Conservation (phyloP, 1,140 invertebrate genomes). For the Telenomus remus region DNA sequence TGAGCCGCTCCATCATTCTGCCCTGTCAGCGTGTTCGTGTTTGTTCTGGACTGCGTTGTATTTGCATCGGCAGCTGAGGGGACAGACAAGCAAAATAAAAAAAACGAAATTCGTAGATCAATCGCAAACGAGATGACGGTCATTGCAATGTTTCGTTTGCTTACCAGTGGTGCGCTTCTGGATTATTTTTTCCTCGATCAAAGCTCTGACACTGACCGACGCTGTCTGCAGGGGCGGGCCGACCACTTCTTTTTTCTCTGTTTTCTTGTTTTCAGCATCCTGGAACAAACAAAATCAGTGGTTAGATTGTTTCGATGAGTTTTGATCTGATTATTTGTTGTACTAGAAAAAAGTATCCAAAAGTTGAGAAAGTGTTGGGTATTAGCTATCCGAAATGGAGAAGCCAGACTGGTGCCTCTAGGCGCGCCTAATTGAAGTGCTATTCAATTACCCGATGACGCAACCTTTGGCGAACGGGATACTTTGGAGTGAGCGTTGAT, state of each 20-base stretch:
- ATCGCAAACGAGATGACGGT: too few species aligned
- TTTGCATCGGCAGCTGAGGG: slow-evolving; percentile 77
- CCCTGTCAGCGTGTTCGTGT: slow-evolving; percentile 72
- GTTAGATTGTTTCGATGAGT: slow-evolving; percentile 3
- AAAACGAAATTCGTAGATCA: slow-evolving; percentile 8
- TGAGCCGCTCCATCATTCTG: slow-evolving; percentile 72
- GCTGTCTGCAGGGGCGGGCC: slow-evolving; percentile 90
- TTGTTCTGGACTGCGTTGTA: slow-evolving; percentile 67
- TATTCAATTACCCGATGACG: slow-evolving; percentile 71
- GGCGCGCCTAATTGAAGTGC: slow-evolving; percentile 69
- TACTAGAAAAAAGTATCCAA: not conserved
- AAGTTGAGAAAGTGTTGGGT: slow-evolving; percentile 12
- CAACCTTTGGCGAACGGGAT: slow-evolving; percentile 62
- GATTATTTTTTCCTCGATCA: slow-evolving; percentile 94
- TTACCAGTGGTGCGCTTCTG: slow-evolving; percentile 82
- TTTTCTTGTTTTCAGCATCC: slow-evolving; percentile 90
- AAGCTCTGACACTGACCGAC: slow-evolving; percentile 88
- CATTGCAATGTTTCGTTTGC: slow-evolving; percentile 13
- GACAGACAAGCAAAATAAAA: slow-evolving; percentile 36
- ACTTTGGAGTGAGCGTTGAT: slow-evolving; percentile 45
- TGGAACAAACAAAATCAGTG: slow-evolving; percentile 67
- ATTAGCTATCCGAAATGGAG: slow-evolving; percentile 45
- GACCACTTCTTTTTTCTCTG: slow-evolving; percentile 87
- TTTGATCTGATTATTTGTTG: slow-evolving; percentile 6
- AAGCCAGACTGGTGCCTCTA: slow-evolving; percentile 67